Evolutionary conservation across 2,797 vertebrate species (phyloP).

Genomic region (Heterohyrax brucei): DNA sequence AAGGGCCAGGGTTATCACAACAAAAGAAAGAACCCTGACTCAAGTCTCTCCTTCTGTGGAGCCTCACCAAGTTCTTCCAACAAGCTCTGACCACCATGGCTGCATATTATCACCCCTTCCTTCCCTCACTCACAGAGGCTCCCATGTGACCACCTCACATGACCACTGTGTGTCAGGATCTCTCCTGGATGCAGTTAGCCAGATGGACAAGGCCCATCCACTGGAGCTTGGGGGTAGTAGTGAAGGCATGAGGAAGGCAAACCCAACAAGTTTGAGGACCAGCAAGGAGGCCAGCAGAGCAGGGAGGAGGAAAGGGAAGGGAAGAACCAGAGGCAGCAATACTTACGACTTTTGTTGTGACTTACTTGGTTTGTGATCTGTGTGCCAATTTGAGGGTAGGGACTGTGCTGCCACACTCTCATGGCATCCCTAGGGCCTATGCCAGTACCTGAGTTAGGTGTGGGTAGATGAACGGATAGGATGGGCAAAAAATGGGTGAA

Average conservation of each 20-base stretch:
- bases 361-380: neutral
- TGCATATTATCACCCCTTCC: neutral
- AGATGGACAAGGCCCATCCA: neutral
- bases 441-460: neutral
- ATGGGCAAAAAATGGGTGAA: neutral
- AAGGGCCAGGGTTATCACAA: neutral
- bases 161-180: neutral
- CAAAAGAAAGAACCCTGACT: neutral
- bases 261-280: neutral
- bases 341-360: neutral
- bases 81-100: neutral
- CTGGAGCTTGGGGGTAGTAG: neutral
- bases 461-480: rapidly evolving
- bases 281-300: neutral
- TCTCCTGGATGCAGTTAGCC: neutral
- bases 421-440: too few species aligned
- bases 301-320: neutral
- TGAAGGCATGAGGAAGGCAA: neutral
- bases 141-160: neutral
- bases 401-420: rapidly evolving
- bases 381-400: neutral
- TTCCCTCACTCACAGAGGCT: neutral
- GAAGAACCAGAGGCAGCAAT: too few species aligned
- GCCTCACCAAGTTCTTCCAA: neutral
- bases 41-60: neutral